Percentiles rank a stretch among this genome's conserved stretches.
phyloP scores from a whole-genome alignment of 2,888 invertebrate genomes.

The Deilephila porcellus region DNA sequence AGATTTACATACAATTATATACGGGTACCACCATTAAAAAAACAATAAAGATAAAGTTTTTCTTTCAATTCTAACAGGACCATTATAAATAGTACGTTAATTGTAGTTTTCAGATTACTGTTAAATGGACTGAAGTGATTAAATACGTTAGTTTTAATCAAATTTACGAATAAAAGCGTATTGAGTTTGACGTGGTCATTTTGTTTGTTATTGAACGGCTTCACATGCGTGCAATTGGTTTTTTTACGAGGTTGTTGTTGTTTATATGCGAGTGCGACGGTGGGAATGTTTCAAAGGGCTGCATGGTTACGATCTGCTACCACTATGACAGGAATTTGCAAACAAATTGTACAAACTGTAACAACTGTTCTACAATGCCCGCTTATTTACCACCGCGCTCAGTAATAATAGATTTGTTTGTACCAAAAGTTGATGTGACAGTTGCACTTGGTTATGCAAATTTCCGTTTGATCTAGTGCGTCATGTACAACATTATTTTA shows the following conservation, averaged over 20 bases:
- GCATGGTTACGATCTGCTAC: constrained; percentile 57
- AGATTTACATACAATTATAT: constrained; percentile 26
- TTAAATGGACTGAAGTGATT: constrained; percentile 25
- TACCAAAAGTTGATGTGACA: background rate
- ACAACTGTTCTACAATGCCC: background rate
- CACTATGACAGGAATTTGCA: constrained; percentile 52
- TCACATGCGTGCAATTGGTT: constrained; percentile 78
- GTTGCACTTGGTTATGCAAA: background rate
- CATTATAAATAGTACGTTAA: constrained; percentile 5
- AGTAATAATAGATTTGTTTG: background rate
- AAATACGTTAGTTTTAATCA: constrained; percentile 28
- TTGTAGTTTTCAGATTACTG: constrained; percentile 23
- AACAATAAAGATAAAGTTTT: constrained; percentile 33
- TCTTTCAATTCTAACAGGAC: constrained; percentile 14
- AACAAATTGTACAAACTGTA: constrained; percentile 43
- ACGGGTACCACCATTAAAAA: constrained; percentile 42
- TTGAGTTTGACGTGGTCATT: constrained; percentile 25
- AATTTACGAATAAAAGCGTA: constrained; percentile 23
- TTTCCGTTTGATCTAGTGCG: background rate
- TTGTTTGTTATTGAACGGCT: constrained; percentile 53
- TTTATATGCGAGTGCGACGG: constrained; percentile 65
- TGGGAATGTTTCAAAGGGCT: constrained; percentile 52
- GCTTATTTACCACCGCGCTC: background rate
- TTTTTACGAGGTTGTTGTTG: constrained; percentile 68
- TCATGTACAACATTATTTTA: constrained; percentile 10